These are phyloP conservation scores for Eptatretus burgeri DNA, from an alignment of 2,113 vertebrate genomes.

Conservation along the genomic window DNA sequence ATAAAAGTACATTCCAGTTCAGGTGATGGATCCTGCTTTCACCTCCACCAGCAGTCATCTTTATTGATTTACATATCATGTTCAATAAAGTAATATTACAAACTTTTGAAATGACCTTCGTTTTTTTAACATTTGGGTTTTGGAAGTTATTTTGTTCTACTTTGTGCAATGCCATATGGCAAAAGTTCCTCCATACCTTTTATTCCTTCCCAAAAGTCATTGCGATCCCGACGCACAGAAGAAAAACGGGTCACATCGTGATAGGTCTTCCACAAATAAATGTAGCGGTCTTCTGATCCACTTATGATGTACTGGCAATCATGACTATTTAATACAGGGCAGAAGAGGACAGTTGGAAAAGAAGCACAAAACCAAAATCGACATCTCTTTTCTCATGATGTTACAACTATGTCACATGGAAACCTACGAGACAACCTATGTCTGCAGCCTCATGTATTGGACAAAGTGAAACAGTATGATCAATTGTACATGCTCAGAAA, in stretches of 20 bases:
- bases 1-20: too few relatives aligned
- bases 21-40: neutral
- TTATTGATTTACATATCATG: neutral
- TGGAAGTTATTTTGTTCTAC: neutral
- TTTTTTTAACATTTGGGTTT: neutral
- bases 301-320: slow-evolving; percentile 90
- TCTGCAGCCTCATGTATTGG: too few relatives aligned
- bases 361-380: too few relatives aligned
- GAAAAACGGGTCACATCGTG: slow-evolving; percentile 93
- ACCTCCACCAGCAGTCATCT: neutral
- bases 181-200: slow-evolving; percentile 36
- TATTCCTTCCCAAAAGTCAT: slow-evolving; percentile 98
- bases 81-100: neutral
- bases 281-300: slow-evolving; percentile 82
- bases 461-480: too few relatives aligned
- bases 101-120: neutral
- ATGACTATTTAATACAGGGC: slow-evolving; percentile 23
- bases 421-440: too few relatives aligned
- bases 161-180: neutral
- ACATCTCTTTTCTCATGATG: too few relatives aligned
- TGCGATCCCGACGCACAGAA: slow-evolving; percentile 73
- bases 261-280: slow-evolving; percentile 98
- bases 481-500: too few relatives aligned
- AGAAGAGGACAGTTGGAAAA: too few relatives aligned
- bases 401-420: too few relatives aligned